These are phyloP conservation scores for Amphipyra berbera DNA, from an alignment of 2,888 invertebrate species.

Conservation along the genomic window DNA sequence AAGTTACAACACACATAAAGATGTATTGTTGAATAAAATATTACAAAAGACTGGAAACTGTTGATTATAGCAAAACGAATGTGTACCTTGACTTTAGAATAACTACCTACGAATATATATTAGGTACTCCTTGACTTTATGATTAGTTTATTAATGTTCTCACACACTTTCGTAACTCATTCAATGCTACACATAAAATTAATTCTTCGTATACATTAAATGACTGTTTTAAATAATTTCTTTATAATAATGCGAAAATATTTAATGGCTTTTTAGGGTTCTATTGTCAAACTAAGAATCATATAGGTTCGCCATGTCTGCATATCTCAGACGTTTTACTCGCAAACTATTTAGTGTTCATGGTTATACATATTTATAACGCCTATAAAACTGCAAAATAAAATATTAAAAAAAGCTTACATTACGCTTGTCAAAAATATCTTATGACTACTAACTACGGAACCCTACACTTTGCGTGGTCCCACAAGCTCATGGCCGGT, in stretches of 20 bases:
- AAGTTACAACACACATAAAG: too few species aligned
- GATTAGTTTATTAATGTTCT: conserved; percentile 43
- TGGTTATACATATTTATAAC: too few species aligned
- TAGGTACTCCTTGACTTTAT: conserved; percentile 53
- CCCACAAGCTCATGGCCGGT: background rate
- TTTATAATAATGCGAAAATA: conserved; percentile 6
- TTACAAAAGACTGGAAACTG: conserved; percentile 24
- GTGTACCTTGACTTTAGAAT: conserved; percentile 47
- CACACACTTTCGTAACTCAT: conserved; percentile 53
- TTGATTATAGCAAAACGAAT: conserved; percentile 41
- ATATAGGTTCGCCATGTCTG: too few species aligned
- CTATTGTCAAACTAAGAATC: too few species aligned
- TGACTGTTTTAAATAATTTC: background rate
- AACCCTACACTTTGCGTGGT: too few species aligned
- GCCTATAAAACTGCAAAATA: too few species aligned
- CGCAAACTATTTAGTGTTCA: too few species aligned
- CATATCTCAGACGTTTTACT: too few species aligned
- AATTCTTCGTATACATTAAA: background rate
- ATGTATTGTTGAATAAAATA: background rate
- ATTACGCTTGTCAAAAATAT: too few species aligned
- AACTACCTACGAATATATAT: conserved; percentile 30
- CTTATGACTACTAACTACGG: too few species aligned
- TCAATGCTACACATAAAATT: conserved; percentile 13
- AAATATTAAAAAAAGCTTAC: too few species aligned
- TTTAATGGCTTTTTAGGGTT: conserved; percentile 5